A percentile compares a stretch with the other conserved stretches of the same genome.
phyloP scores from a whole-genome alignment of 2,113 vertebrate species.

The Perognathus longimembris region DNA sequence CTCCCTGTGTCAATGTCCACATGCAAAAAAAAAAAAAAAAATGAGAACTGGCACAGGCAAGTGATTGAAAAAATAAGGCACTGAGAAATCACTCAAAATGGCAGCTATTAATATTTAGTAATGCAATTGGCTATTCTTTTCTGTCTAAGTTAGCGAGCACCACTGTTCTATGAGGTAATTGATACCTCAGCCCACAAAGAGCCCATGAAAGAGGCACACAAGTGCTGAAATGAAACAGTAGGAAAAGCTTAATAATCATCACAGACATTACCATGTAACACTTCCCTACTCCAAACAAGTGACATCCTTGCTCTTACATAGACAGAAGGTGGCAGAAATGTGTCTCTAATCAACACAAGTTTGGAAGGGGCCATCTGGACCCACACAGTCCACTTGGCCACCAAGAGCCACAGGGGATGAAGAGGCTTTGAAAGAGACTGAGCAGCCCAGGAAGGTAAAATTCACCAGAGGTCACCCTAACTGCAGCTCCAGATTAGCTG shows the following conservation, averaged over 20 bases:
- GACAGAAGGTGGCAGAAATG: fast-evolving
- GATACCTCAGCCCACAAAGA: background rate
- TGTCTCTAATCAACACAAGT: background rate
- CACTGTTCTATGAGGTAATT: background rate
- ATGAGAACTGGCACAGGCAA: background rate
- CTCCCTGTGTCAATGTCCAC: background rate
- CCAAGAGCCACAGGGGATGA: background rate
- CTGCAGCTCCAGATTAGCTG: no score
- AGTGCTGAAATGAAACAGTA: background rate
- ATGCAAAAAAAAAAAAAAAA: background rate
- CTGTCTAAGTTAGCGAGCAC: background rate
- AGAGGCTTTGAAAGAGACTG: background rate
- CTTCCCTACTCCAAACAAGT: background rate
- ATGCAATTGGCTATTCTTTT: background rate
- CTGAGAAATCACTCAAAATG: background rate
- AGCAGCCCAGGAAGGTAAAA: background rate
- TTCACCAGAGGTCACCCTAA: no score
- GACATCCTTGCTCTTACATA: background rate
- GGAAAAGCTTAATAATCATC: background rate
- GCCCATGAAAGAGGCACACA: no score
- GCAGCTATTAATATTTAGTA: background rate
- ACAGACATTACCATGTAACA: background rate
- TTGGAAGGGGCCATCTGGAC: background rate
- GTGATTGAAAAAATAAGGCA: background rate
- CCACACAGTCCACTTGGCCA: fast-evolving